Base-by-base conservation (phyloP, 2,888 invertebrate species). In the Drosophila nr. perissopoda region DNA sequence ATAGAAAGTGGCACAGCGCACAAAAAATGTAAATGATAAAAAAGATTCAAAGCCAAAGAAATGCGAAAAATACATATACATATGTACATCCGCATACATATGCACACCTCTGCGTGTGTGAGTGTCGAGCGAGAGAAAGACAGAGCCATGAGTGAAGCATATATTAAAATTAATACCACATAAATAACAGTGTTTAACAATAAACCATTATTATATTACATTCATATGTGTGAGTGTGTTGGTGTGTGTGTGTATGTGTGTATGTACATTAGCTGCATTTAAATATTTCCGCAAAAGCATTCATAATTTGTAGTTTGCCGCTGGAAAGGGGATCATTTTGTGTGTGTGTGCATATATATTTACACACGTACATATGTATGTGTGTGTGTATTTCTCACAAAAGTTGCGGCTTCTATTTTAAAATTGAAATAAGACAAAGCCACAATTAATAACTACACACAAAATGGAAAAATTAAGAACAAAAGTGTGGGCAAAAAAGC, bases 261-360 rank as follows among this genome's bases (percentile, higher is more conserved):
- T 48, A 48, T 42, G 53, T 59, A 42, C 36, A 51, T 65, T 67
- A 80, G 63, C 67, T 69, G 79, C 70, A 85, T 80, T 78, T 80
- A 68, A 89, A 89, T 76, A 78, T 78, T 86, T 84, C 88, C 86
- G 86, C 73, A 71, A 79, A 21, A 57, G 59, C 82, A 70, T 61
- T 67, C 64, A 75, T 84, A 82, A 84, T 81, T 45, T 76, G 64
- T 60, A 53, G 33, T 57, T 75, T 78, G 69, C 63, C 82, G 77
- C 73, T 86, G 86, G 73, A 63, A 80, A 77, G 78, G 78, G 81
- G 80, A 78, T 78, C 68, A 80, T 72, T 80, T 71, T n/a, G 45
- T 51, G 65, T 64, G 69, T 61, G 45, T 53, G 54, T 73, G 62
- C 49, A 64, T 69, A 51, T 56, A 56, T 70, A 29, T 40, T 27